Evolutionary conservation across 1,140 invertebrate species (phyloP), one percentile per base, ranked within the genome.

Genomic region (Cyphomyrmex costatus): DNA sequence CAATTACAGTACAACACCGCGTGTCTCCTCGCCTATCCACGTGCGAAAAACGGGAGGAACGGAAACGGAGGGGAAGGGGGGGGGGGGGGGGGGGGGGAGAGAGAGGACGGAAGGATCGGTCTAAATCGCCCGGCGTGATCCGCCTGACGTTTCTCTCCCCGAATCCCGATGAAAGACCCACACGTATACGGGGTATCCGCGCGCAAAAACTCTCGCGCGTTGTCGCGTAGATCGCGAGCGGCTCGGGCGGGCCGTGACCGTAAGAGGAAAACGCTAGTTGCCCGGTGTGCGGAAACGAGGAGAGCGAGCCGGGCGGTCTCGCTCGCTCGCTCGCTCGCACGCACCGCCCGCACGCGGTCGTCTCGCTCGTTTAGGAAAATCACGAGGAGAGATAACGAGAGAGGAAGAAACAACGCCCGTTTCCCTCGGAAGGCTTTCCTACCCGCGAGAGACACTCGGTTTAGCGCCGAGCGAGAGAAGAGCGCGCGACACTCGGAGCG

Each of bases 241-340:
- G 49, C 33, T 73, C 79, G 79, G 68, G 53, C 30, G 53, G 36
- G 79, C 79, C 68, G 53, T 83, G 79, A 82, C 53, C 36, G 68
- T 83, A 83, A 83, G 53, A 83, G 79, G 68, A 83, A n/a, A 83
- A 83, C 79, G 79, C 79, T 73, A 60, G 68, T 60, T 73, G 53
- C 53, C 66, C 68, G 53, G 79, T 83, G 53, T 46, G n/a, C n/a
- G 36, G 79, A 24, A 33, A 42, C 60, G 74, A 46, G 30, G 19
- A 36, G 33, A 58, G 53, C 33, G 70, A 33, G 63, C 46, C 27
- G 42, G 30, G 24, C 21, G 56, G 76, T 65, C 49, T 68, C 30
- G 24, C 79, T 77, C 58, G 16, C 42, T 36, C 61, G 27, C 6
- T 30, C 73, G 24, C 56, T 19, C 42, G n/a, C 21, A 51, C 49